phyloP scores from a whole-genome alignment of 2,113 vertebrate genomes.

The Saguinus imperator region DNA sequence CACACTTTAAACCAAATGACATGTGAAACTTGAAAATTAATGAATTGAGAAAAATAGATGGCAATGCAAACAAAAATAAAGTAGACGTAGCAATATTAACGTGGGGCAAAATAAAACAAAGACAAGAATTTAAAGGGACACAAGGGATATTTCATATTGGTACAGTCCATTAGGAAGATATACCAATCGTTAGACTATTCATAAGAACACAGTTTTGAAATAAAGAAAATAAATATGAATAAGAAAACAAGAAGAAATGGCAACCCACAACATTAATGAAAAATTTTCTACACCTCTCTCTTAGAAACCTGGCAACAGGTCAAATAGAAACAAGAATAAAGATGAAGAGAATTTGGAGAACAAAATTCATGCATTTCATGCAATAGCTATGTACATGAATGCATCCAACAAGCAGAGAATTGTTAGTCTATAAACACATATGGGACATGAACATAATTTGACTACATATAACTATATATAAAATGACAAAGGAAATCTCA shows the following conservation, averaged over 20 bases:
- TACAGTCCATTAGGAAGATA: not conserved
- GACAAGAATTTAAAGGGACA: not conserved
- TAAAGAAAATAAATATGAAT: not conserved
- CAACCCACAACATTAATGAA: not conserved
- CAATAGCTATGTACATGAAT: not conserved
- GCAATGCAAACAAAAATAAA: slow-evolving; percentile 32
- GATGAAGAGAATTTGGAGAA: not conserved
- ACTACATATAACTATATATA: not conserved
- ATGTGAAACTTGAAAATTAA: slow-evolving; percentile 32
- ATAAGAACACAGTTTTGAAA: slow-evolving; percentile 6
- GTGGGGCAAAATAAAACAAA: not conserved
- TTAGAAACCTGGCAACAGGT: not conserved
- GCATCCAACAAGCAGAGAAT: not conserved
- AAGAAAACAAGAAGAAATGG: slow-evolving; percentile 37
- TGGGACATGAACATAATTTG: not conserved
- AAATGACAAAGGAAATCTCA: not conserved
- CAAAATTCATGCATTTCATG: not conserved
- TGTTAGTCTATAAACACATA: not conserved
- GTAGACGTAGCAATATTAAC: not conserved
- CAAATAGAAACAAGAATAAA: not conserved
- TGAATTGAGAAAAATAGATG: not conserved
- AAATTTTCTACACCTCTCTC: not conserved
- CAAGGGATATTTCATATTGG: not conserved
- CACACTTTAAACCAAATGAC: not conserved
- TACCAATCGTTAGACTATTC: not conserved